Base-by-base conservation (phyloP, 2,113 vertebrate genomes). In the Neolamprologus ventralis region DNA sequence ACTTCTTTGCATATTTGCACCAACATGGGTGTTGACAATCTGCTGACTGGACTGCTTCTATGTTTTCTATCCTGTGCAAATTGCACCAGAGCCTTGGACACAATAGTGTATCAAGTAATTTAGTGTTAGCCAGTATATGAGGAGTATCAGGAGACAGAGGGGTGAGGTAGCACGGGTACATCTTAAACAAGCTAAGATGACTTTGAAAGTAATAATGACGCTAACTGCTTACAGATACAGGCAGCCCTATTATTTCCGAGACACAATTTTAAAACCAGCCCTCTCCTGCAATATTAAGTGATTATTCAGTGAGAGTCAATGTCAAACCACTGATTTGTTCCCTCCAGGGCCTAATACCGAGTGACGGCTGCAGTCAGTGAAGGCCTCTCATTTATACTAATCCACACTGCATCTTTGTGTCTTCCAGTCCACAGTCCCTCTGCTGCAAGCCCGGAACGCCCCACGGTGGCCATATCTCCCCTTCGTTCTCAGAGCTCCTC, bases 401-500 rank as follows among this genome's bases (percentile, higher is more conserved):
- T 82, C 9, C 63, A 53, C 35, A 6, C 57, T 88, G 53, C 79
- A 7, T 92, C 55, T 92, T 14, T 92, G 33, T 90, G 31, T 89
- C 49, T 82, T 87, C 86, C 81, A 97, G 96, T 97, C 71, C 98
- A 98, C 93, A 94, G 96, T 90, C 96, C 97, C 16, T 93, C 97
- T 0, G 95, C 94, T 73, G 97, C 97, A 31, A 96, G 95, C 16
- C 97, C 97, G 0, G 97, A 99, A 83, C 96, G 97, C 4, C 97
- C 98, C 23, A 96, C 97, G 0, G 97, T 97, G 79, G 97, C 97
- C 0, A 95, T 98, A 28, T 98, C 97, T 0, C 97, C 98, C 1
- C 94, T 99, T 88, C 96, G 97, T 80, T 96, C 97, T 2, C 98
- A 98, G 94, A 97, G 93, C 92, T 98, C 98, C 90, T 98, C 98